Base-by-base conservation (phyloP, 2,797 vertebrate genomes). In the Pelodytes ibericus region DNA sequence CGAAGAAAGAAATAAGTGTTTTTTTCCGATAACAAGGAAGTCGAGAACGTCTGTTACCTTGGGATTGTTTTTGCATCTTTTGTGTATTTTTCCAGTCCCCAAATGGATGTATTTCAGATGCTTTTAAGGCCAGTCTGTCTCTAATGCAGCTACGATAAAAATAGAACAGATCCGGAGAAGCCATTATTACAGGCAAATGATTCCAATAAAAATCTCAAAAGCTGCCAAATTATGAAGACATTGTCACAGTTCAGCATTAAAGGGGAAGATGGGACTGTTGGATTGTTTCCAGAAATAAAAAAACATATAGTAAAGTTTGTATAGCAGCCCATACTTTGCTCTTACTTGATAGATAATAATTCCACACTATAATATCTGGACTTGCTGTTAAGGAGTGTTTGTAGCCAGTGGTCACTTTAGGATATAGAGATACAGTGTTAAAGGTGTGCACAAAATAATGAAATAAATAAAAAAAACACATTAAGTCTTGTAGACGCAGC, bases 141-240 rank as follows among this genome's bases (percentile, higher is more conserved):
- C 49, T 58, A 74, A 58, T 58, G 44, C n/a, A 72, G 27, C 61
- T 72, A 73, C 62, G 79, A 74, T 84, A 85, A 85, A 86, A 87
- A 88, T 86, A 84, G 84, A 70, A 56, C 76, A 80, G 53, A 67
- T 78, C 69, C 62, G 7, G 36, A 59, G 61, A 33, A 49, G 31
- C 61, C 49, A 66, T 72, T 78, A 66, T 61, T 57, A 53, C 36
- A 41, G 36, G 29, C 39, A 72, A 68, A 13, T 20, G 29, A 53
- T 71, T 60, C 56, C 41, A 69, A 41, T 56, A 61, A 60, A 18
- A 26, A n/a, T 2, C 39, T 26, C 30, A 4, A 30, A 41, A 33
- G 27, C 61, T 59, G 60, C 61, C 30, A 71, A 18, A 58, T 24
- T 7, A 10, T 44, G 13, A 25, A 49, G 62, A 24, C 22, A 24